Evolutionary conservation across 64 coral and sea anemone genomes (phyloP), one percentile per base, ranked within the genome.

Genomic region (Porites australiensis): DNA sequence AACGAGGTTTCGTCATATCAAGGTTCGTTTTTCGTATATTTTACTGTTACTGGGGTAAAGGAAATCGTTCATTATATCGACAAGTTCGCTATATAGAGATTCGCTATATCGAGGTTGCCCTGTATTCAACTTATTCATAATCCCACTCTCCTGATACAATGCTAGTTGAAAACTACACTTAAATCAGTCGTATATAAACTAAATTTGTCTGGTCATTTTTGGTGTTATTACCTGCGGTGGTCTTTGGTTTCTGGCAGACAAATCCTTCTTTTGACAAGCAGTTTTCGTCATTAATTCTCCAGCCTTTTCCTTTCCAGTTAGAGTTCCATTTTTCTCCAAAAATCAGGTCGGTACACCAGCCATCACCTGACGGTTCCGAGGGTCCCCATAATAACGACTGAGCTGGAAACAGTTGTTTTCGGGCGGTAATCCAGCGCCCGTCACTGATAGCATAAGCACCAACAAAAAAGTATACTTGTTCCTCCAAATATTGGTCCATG

Each of bases 181-280:
- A 4, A 57, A 9, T 57, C 54, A 44, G 20, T 74, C 21, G 2
- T 37, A 19, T 74, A 19, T 47, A 74, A 8, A 19, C 8, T 22
- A 74, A 74, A 19, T 74, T 19, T 37, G 71, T 22, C 18, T 37
- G 27, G 18, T 22, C 44, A 12, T 76, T 76, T 12, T 13, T 13
- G 12, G 2, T 11, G 43, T 82, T n/a, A 37, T 64, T 72, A 87
- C 85, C 64, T 13, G 48, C 27, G 48, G 10, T 45, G 13, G 6
- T 8, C 4, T 37, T 70, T 65, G 74, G 46, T 68, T 59, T 91
- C n/a, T 91, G 67, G n/a, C 89, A 91, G 69, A 91, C 51, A 83
- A 50, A 91, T 14, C 79, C 55, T 13, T 46, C 5, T 3, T 19
- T 19, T 7, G 52, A 22, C 2, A 50, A 15, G 44, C 89, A 91